Evolutionary conservation across 2,888 invertebrate genomes (phyloP), one percentile per base, ranked within the genome.

Genomic region (Temnothorax ravouxi): DNA sequence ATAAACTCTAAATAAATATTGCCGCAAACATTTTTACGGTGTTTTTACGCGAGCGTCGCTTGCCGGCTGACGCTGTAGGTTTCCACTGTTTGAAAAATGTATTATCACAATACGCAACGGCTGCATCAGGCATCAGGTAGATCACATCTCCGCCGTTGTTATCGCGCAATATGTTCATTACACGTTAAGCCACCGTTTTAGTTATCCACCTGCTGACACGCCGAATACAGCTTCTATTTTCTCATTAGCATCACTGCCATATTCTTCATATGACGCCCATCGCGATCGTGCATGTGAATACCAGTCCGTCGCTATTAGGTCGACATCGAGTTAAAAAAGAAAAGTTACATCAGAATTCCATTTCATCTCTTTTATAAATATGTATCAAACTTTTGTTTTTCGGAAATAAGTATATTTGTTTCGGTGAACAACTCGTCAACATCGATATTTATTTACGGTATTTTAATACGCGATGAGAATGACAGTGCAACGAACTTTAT

Each of bases 81-180:
- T 82, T 84, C 38, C 47, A 25, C 13, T 76, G 47, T 56, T 59
- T 52, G 41, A 76, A 84, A 80, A 81, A 83, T 54, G 77, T 74
- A 86, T 87, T 89, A 89, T 86, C 89, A 64, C 72, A 77, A 76
- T 79, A 72, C 74, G 83, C 77, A 88, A 54, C 64, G 75, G 72
- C 82, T 74, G 75, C 54, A 69, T 67, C 72, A 75, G 76, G 79
- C 54, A 69, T 67, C 72, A 79, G 76, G 79, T 67, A 87, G 75
- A 88, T 89, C 67, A 64, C 67, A 86, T 89, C 62, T 87, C 71
- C 80, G 84, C 86, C 85, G 87, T 83, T 85, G 82, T 75, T 86
- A 84, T 84, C 83, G 56, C 74, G 75, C 75, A 88, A 88, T 84
- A 85, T 90, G 85, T 90, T 88, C 86, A 71, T 86, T 89, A 86